These are phyloP conservation scores for Haemorhous mexicanus DNA, from an alignment of 2,113 vertebrate genomes.

Conservation along the genomic window DNA sequence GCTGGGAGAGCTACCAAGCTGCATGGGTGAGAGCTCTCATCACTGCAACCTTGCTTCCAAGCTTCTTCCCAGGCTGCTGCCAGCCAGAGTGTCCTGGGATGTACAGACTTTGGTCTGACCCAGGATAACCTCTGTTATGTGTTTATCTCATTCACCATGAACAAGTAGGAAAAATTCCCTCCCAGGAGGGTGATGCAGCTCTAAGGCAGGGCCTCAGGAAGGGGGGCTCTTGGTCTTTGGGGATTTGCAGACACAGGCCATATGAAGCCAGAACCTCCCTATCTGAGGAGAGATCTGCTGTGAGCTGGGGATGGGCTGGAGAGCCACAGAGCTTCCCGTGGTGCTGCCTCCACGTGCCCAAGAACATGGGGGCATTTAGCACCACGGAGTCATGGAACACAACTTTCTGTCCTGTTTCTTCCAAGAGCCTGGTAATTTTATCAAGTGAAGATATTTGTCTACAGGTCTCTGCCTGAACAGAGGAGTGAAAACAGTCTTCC, in stretches of 20 bases:
- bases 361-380: background rate
- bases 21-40: rapidly evolving
- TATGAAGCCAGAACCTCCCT: background rate
- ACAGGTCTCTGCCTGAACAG: background rate
- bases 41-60: background rate
- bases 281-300: background rate
- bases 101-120: background rate
- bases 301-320: background rate
- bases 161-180: background rate
- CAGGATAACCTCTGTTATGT: background rate
- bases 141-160: background rate
- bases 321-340: rapidly evolving
- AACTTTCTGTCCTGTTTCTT: background rate
- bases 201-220: background rate
- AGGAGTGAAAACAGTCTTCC: background rate
- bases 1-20: background rate
- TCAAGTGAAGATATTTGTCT: background rate
- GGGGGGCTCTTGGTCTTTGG: background rate
- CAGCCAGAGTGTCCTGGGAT: background rate
- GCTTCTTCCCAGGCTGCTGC: background rate
- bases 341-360: no score
- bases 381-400: rapidly evolving
- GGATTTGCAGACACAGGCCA: background rate
- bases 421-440: background rate
- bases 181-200: background rate